Evolutionary conservation across 2,113 vertebrate genomes (phyloP).

Genomic region (Columba livia): DNA sequence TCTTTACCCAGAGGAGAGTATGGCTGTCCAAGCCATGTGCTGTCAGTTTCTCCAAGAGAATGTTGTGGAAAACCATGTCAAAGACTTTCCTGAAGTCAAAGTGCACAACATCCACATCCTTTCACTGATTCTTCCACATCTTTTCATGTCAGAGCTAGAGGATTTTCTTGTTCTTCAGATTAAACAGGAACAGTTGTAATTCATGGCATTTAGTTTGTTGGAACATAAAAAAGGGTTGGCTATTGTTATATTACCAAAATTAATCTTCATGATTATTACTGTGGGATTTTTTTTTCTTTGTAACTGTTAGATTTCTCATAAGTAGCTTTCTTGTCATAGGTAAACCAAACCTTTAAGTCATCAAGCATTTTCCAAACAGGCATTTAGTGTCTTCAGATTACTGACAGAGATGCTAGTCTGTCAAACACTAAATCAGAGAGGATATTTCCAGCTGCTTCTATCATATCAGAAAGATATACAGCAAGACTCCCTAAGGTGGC

Average conservation of each 20-base stretch:
- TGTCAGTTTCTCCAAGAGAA: no score
- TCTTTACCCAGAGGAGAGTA: no score
- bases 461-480: conserved; percentile 27
- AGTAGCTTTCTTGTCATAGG: not conserved
- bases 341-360: not conserved
- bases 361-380: conserved; percentile 1
- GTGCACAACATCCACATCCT: no score
- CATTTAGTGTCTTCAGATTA: conserved; percentile 1
- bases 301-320: not conserved
- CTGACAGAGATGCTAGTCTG: conserved; percentile 32
- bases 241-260: not conserved
- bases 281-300: not conserved
- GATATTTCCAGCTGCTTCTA: conserved; percentile 48
- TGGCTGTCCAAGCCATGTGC: no score
- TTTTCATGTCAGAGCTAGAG: not conserved
- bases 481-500: conserved; percentile 21
- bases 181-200: not conserved
- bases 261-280: not conserved
- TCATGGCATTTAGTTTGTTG: not conserved
- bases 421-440: conserved; percentile 53
- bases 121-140: not conserved
- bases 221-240: not conserved
- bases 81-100: no score
- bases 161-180: not conserved
- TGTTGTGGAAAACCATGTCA: no score